Conservation (phyloP, 53 echinoderm and acorn worm genomes). For the Arbacia lixula region DNA sequence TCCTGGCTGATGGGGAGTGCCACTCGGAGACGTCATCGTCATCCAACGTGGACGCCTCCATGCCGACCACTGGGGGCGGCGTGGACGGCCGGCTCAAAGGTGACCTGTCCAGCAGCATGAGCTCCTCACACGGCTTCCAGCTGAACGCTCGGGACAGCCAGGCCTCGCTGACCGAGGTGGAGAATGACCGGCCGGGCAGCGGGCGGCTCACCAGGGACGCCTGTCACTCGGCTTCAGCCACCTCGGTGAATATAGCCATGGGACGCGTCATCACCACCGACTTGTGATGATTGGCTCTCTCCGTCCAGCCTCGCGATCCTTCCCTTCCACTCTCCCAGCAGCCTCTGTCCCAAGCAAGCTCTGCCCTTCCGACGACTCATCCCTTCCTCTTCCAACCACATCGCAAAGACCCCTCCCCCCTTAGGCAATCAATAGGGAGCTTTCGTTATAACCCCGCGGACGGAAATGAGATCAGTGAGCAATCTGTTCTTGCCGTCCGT, state of each 20-base stretch:
- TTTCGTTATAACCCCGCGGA: too few species aligned
- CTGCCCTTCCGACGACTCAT: too few species aligned
- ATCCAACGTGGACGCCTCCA: conserved; percentile 50
- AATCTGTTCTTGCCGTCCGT: too few species aligned
- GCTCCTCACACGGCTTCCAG: conserved; percentile 70
- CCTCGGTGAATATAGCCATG: conserved; percentile 38
- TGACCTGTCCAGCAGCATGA: conserved; percentile 51
- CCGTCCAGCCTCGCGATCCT: too few species aligned
- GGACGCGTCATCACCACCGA: conserved; percentile 38
- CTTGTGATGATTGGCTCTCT: conserved; percentile 39
- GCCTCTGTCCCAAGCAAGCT: too few species aligned
- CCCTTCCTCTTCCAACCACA: too few species aligned
- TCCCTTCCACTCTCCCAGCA: too few species aligned
- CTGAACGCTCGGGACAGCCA: conserved; percentile 59
- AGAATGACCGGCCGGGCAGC: conserved; percentile 86
- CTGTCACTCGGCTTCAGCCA: conserved; percentile 17
- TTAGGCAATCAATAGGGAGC: too few species aligned
- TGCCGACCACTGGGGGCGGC: conserved; percentile 1
- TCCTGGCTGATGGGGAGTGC: conserved; percentile 73
- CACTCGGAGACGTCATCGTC: conserved; percentile 62
- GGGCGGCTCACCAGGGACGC: conserved; percentile 23
- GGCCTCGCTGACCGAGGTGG: conserved; percentile 86
- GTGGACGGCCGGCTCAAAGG: background rate
- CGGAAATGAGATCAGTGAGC: too few species aligned
- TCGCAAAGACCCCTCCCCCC: too few species aligned